Percentiles rank a stretch among this genome's conserved stretches.
Conservation (phyloP, 2,113 vertebrate genomes). For the Esox niger region DNA sequence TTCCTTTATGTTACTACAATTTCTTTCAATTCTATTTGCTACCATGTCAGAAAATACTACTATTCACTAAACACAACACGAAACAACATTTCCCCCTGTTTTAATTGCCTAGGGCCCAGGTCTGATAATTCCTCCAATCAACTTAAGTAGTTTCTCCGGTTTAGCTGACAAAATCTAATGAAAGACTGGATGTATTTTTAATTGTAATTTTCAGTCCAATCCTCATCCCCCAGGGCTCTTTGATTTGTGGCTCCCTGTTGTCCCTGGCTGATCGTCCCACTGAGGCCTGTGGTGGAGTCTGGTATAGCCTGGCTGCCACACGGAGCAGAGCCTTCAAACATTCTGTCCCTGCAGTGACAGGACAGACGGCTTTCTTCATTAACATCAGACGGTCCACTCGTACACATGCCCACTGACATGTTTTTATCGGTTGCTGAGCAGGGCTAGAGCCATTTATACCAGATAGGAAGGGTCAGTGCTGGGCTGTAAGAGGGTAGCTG, state of each 20-base stretch:
- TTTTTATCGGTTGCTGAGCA: constrained; percentile 24
- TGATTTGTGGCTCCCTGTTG: constrained; percentile 3
- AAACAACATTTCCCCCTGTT: neutral
- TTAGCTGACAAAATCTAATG: constrained; percentile 32
- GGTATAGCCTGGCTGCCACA: neutral
- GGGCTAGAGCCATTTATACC: neutral
- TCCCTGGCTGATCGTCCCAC: constrained; percentile 21
- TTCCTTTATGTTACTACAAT: too few relatives aligned
- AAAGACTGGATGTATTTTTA: constrained; percentile 6
- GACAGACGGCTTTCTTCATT: constrained; percentile 4
- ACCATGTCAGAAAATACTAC: neutral
- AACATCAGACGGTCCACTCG: neutral
- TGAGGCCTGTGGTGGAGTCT: constrained; percentile 14
- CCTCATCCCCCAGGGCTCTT: neutral
- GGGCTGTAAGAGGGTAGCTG: constrained; percentile 5
- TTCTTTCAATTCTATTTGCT: too few relatives aligned
- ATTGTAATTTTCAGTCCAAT: neutral
- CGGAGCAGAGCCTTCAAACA: constrained; percentile 29
- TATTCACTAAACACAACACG: neutral
- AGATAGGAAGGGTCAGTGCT: constrained; percentile 19
- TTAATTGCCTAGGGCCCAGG: constrained; percentile 21
- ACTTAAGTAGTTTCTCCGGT: constrained; percentile 33
- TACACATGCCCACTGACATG: neutral
- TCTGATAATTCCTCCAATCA: constrained; percentile 47
- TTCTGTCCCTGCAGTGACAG: constrained; percentile 23